Percentiles rank a stretch among this genome's conserved stretches.
Evolutionary conservation across 2,888 invertebrate genomes (phyloP).

Genomic region (Himalopsyche anomala): DNA sequence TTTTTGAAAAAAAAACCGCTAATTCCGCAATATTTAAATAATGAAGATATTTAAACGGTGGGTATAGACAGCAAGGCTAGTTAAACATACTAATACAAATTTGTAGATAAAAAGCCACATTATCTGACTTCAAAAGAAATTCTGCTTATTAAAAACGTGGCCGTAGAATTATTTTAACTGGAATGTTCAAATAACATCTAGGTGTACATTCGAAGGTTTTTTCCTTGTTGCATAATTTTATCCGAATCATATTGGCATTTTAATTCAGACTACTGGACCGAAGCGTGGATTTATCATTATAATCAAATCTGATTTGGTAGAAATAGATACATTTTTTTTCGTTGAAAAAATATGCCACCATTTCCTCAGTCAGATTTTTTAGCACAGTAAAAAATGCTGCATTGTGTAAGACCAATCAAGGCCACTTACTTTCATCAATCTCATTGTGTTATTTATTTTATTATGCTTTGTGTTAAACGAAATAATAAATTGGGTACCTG

Average conservation of each 20-base stretch:
- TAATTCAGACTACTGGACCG: background rate
- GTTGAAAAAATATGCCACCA: background rate
- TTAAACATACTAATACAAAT: too few relatives aligned
- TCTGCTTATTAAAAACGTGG: too few relatives aligned
- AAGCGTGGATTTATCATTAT: background rate
- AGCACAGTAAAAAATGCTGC: conserved; percentile 8
- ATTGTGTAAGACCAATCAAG: conserved; percentile 31
- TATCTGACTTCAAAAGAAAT: too few relatives aligned
- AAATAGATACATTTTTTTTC: background rate
- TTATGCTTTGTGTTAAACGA: background rate
- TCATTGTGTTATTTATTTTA: conserved; percentile 19
- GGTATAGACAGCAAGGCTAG: too few relatives aligned
- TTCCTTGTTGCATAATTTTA: conserved; percentile 2
- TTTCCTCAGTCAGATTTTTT: conserved; percentile 2
- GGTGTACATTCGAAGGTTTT: background rate
- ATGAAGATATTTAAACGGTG: too few relatives aligned
- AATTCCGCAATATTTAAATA: too few relatives aligned
- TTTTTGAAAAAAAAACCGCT: too few relatives aligned
- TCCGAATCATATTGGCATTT: conserved; percentile 14
- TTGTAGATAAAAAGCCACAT: too few relatives aligned
- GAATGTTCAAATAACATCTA: too few relatives aligned
- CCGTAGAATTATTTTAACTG: too few relatives aligned
- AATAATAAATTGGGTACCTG: conserved; percentile 11
- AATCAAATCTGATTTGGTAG: background rate
- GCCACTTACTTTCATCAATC: conserved; percentile 10